Conservation (phyloP, 2,797 vertebrate species). For the Champsocephalus esox region DNA sequence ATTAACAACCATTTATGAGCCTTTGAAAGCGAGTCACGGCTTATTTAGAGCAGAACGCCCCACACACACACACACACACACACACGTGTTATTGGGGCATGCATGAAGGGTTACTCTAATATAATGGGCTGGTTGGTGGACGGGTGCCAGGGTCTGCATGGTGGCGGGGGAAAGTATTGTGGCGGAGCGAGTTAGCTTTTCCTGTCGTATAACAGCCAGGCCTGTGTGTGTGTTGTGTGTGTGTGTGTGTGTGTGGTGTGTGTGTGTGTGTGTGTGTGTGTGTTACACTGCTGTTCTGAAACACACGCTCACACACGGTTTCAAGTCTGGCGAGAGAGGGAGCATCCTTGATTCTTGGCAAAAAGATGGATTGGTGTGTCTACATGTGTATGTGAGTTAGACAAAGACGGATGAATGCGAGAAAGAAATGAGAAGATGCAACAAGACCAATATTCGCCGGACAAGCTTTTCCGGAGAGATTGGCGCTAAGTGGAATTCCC, state of each 20-base stretch:
- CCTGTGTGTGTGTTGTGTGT: too few species aligned
- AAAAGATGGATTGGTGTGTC: conserved; percentile 15
- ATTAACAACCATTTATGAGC: conserved; percentile 72
- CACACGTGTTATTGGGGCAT: conserved; percentile 58
- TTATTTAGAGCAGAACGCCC: conserved; percentile 72
- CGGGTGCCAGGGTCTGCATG: conserved; percentile 52
- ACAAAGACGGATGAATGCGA: conserved; percentile 38
- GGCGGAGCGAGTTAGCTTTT: conserved; percentile 51
- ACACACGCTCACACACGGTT: conserved; percentile 5
- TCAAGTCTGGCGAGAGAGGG: conserved; percentile 2
- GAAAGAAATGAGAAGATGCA: conserved; percentile 2
- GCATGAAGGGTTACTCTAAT: conserved; percentile 64
- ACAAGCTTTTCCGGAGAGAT: conserved; percentile 23
- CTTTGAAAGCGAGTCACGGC: conserved; percentile 71
- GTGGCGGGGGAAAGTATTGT: conserved; percentile 47
- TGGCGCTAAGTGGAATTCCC: conserved; percentile 49
- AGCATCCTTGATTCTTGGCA: conserved; percentile 31
- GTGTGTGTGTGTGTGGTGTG: too few species aligned
- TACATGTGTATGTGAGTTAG: conserved; percentile 18
- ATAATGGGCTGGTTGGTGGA: conserved; percentile 62
- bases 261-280: too few species aligned
- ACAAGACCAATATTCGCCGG: background rate
- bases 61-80: conserved; percentile 55
- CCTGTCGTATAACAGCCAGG: conserved; percentile 46
- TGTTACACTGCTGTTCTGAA: conserved; percentile 3